phyloP scores from a whole-genome alignment of 1,140 invertebrate genomes.

The Brachionus sp. region DNA sequence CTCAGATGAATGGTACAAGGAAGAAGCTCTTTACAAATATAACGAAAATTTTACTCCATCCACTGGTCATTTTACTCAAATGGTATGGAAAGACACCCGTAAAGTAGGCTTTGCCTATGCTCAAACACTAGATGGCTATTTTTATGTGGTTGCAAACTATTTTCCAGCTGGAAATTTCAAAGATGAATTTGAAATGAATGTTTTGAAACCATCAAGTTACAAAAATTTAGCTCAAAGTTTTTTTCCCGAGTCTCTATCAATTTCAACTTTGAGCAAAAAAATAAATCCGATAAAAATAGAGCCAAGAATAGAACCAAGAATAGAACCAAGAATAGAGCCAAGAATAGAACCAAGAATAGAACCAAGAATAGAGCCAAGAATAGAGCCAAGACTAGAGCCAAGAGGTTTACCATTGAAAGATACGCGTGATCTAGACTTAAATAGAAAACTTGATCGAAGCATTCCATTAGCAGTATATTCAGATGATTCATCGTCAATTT shows the following conservation, averaged over 20 bases:
- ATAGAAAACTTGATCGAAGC: background rate
- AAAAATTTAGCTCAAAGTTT: background rate
- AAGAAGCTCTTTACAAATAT: constrained; percentile 60
- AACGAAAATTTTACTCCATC: constrained; percentile 50
- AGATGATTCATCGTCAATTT: background rate
- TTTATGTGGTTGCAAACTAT: constrained; percentile 40
- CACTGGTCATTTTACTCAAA: constrained; percentile 45
- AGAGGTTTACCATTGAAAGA: background rate
- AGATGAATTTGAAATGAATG: constrained; percentile 28
- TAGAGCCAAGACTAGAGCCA: background rate
- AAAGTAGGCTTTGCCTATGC: constrained; percentile 40
- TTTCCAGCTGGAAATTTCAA: constrained; percentile 43
- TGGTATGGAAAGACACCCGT: constrained; percentile 39
- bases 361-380: background rate
- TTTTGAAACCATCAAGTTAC: background rate
- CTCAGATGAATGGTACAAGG: constrained; percentile 19
- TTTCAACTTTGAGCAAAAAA: background rate
- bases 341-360: background rate
- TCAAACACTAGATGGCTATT: background rate
- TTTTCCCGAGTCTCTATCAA: background rate
- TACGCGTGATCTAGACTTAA: background rate
- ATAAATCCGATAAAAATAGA: background rate
- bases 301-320: background rate
- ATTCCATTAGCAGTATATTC: background rate
- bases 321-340: background rate